Conservation (phyloP, 2,797 vertebrate species). For the Intellagama lesueurii region DNA sequence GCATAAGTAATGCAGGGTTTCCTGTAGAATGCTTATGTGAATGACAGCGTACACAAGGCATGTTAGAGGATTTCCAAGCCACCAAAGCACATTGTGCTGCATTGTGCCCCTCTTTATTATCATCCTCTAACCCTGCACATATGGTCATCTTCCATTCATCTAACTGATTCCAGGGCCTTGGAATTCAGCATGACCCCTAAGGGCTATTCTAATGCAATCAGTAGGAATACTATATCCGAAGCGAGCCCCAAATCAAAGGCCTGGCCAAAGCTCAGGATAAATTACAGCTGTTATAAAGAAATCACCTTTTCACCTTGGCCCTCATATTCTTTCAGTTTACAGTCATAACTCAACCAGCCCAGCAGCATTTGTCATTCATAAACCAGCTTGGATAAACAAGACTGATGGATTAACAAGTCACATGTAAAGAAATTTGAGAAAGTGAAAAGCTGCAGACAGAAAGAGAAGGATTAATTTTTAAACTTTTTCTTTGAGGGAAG, state of each 20-base stretch:
- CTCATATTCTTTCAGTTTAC: conserved; percentile 78
- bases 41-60: conserved; percentile 66
- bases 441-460: conserved; percentile 62
- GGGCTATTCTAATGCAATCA: conserved; percentile 87
- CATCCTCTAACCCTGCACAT: conserved; percentile 72
- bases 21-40: conserved; percentile 48
- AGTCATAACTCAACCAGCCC: conserved; percentile 75
- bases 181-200: conserved; percentile 86
- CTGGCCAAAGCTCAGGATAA: conserved; percentile 77
- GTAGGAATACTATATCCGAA: conserved; percentile 80
- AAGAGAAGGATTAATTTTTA: conserved; percentile 42
- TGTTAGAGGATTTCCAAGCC: conserved; percentile 69
- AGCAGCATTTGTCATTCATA: conserved; percentile 78
- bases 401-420: conserved; percentile 72
- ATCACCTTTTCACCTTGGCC: conserved; percentile 78
- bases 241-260: conserved; percentile 80
- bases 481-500: conserved; percentile 29
- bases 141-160: conserved; percentile 87
- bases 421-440: conserved; percentile 70
- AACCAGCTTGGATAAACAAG: conserved; percentile 71
- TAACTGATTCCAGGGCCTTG: conserved; percentile 93
- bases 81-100: conserved; percentile 26
- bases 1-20: conserved; percentile 55
- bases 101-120: conserved; percentile 70
- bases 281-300: conserved; percentile 81